Evolutionary conservation across 2,888 invertebrate genomes (phyloP), one percentile per base, ranked within the genome.

Genomic region (Odiellus spinosus): DNA sequence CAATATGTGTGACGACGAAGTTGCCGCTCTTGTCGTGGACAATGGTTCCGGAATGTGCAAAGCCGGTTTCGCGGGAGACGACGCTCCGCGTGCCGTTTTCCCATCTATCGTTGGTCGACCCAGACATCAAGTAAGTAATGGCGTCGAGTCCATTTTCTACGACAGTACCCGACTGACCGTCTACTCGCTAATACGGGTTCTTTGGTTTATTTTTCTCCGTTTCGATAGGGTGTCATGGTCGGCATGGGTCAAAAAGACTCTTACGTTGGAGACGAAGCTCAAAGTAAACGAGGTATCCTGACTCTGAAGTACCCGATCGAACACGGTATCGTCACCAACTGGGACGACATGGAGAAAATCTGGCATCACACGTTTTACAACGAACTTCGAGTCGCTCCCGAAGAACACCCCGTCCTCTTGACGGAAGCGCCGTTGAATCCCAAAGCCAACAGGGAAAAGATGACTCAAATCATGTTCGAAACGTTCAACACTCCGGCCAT

Each of bases 191-290:
- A 26, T 26, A 8, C 8, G 5, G 4, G 4, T 4, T 26, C 26
- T 17, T 38, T 6, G 14, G 38, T 15, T 42, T 42, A 2, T 21
- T 42, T 26, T 34, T 33, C 43, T 2, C 17, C 14, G 8, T 12
- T 19, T 12, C 39, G 19, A n/a, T 34, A 61, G 57, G 70, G 70
- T 61, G 69, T 71, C 53, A 91, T 90, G 91, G 90, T 91, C 63
- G 91, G 90, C 67, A 91, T 91, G 90, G 90, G 90, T 60, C 90
- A 91, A 72, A 91, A 91, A 71, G 91, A 91, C 73, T 83, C 82
- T 56, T 91, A 91, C 69, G 90, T 91, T 49, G 91, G 90, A 51
- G 90, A 91, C 67, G 91, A 91, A 72, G 90, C 91, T 63, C 90
- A 91, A 71, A 83, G 83, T 74, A 91, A 71, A 61, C 60, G 71